phyloP scores from a whole-genome alignment of 2,113 vertebrate species.

The Taxidea taxus region DNA sequence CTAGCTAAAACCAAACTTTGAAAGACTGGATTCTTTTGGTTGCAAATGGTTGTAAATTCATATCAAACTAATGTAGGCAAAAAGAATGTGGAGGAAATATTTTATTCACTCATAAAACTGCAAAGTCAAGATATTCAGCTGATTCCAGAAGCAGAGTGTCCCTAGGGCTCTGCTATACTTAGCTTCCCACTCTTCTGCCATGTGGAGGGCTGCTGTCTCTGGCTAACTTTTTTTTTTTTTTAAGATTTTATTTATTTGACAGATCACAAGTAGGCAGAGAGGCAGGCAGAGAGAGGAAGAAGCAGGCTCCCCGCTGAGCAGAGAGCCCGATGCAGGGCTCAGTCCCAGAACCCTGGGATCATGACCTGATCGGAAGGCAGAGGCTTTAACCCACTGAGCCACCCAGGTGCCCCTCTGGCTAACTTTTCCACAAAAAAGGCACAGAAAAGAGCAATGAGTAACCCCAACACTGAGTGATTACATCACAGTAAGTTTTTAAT shows the following conservation, averaged over 20 bases:
- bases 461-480: neutral
- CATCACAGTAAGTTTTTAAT: neutral
- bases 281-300: too few relatives aligned
- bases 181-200: neutral
- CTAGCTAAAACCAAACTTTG: neutral
- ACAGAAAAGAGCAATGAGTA: neutral
- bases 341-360: too few relatives aligned
- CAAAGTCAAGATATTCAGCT: neutral
- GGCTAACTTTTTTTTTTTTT: neutral
- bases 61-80: neutral
- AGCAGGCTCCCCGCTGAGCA: too few relatives aligned
- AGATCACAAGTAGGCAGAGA: too few relatives aligned
- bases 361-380: too few relatives aligned
- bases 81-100: neutral
- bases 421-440: neutral
- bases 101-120: neutral
- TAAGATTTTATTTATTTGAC: too few relatives aligned
- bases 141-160: neutral
- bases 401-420: too few relatives aligned
- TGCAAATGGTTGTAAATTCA: neutral
- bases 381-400: too few relatives aligned
- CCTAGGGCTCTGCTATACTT: neutral
- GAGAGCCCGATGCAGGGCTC: too few relatives aligned
- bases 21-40: neutral
- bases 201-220: neutral